These are phyloP conservation scores for Erebia aethiops DNA, from an alignment of 2,888 invertebrate species.

Conservation along the genomic window DNA sequence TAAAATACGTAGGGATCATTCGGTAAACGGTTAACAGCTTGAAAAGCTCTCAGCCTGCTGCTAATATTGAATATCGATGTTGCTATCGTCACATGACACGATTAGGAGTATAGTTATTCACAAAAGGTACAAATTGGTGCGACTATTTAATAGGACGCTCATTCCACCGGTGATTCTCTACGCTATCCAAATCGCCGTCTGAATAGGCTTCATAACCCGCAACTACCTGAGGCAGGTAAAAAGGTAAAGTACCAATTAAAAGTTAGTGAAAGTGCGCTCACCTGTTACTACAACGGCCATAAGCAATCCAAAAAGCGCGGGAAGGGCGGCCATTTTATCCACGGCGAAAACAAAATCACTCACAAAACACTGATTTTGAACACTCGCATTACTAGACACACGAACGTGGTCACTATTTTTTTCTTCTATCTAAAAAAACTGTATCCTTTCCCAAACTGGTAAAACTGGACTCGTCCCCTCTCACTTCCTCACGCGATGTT, in stretches of 20 bases:
- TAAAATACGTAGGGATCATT: no score
- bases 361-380: slow-evolving; percentile 60
- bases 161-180: neutral
- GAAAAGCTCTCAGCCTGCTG: no score
- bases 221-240: neutral
- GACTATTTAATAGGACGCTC: no score
- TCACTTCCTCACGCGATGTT: slow-evolving; percentile 48
- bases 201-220: neutral
- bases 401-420: slow-evolving; percentile 56
- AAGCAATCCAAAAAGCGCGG: slow-evolving; percentile 74
- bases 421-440: slow-evolving; percentile 47
- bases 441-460: slow-evolving; percentile 56
- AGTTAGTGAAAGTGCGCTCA: slow-evolving; percentile 47
- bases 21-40: no score
- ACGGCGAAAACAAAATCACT: slow-evolving; percentile 51
- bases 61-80: no score
- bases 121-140: no score
- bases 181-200: neutral
- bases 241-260: slow-evolving; percentile 8
- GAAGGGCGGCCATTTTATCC: slow-evolving; percentile 70
- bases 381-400: slow-evolving; percentile 68
- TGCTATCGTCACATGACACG: no score
- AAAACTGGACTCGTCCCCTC: slow-evolving; percentile 60
- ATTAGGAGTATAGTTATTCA: no score
- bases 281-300: slow-evolving; percentile 68